Base-by-base conservation (phyloP, 1,140 invertebrate genomes). In the Drosophila ananassae region DNA sequence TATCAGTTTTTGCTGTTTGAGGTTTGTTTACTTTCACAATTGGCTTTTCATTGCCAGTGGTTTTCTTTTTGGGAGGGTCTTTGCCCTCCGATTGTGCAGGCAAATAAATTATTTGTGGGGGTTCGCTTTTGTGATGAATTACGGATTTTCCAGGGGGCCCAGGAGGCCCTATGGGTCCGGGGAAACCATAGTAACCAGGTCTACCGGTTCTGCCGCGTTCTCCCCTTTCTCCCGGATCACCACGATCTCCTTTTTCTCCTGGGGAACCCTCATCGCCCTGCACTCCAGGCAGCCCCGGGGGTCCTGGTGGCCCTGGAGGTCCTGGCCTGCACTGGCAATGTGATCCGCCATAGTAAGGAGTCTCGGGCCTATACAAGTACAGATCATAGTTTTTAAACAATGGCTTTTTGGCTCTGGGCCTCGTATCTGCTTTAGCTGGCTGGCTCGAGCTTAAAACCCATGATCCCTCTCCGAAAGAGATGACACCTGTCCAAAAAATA, bases 291-390 rank as follows among this genome's bases (percentile, higher is more conserved):
- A 37, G 2, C 0, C 72, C 71, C 4, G 71, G 68, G 3, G 66
- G 50, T 2, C 66, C 72, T 0, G 72, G 71, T 3, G 71, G 47
- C 0, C 72, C 72, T 0, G 72, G 72, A 1, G 71, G 72, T 0
- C 72, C 72, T 1, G 72, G 47, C 2, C 48, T 34, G 28, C 72
- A 74, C 9, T 74, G 25, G 13, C 72, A 74, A 10, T 57, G 32
- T 2, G 44, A 25, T 0, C 52, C 59, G 17, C 52, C 51, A 48
- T 48, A 52, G 28, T 46, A 28, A 1, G 59, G 3, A 12, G 48
- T 39, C 6, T 52, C 28, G n/a, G 48, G 48, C 10, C 53, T 48
- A 21, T 74, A 74, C 21, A 56, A 64, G 34, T 74, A 74, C 13
- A 57, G 21, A 0, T 58, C 71, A 3, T 58, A 32, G 39, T 50